Conservation (phyloP, 2,888 invertebrate genomes). For the Eucriotettix oculatus region DNA sequence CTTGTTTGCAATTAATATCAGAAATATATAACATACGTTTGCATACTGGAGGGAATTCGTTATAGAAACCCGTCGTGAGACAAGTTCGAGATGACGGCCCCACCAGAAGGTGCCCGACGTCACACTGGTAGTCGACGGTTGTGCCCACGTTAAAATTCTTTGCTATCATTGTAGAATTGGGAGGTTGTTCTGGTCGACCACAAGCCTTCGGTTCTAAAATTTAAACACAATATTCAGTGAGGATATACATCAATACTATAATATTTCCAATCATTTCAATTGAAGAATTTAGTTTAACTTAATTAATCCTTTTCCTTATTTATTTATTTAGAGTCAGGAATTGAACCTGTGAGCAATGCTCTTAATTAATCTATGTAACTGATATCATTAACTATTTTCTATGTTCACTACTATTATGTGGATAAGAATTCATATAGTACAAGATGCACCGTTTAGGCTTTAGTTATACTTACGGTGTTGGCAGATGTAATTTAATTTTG, state of each 20-base stretch:
- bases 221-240: neutral
- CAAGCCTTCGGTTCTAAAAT: slow-evolving; percentile 70
- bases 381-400: neutral
- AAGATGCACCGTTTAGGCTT: neutral
- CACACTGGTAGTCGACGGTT: slow-evolving; percentile 68
- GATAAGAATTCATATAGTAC: too few species aligned
- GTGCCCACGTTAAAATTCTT: slow-evolving; percentile 67
- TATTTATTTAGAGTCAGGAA: too few species aligned
- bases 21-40: slow-evolving; percentile 50
- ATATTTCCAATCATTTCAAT: too few species aligned
- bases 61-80: slow-evolving; percentile 81
- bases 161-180: slow-evolving; percentile 74
- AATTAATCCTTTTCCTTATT: too few species aligned
- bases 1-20: neutral
- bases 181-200: slow-evolving; percentile 82
- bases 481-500: slow-evolving; percentile 75
- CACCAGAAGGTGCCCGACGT: slow-evolving; percentile 70
- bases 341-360: too few species aligned
- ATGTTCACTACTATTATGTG: neutral
- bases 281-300: too few species aligned
- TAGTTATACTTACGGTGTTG: slow-evolving; percentile 73
- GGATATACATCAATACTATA: too few species aligned
- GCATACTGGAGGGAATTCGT: slow-evolving; percentile 85
- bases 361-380: too few species aligned
- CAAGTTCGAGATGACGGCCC: slow-evolving; percentile 73